Evolutionary conservation across 1,140 invertebrate genomes (phyloP).

Genomic region (Heterodera schachtii): DNA sequence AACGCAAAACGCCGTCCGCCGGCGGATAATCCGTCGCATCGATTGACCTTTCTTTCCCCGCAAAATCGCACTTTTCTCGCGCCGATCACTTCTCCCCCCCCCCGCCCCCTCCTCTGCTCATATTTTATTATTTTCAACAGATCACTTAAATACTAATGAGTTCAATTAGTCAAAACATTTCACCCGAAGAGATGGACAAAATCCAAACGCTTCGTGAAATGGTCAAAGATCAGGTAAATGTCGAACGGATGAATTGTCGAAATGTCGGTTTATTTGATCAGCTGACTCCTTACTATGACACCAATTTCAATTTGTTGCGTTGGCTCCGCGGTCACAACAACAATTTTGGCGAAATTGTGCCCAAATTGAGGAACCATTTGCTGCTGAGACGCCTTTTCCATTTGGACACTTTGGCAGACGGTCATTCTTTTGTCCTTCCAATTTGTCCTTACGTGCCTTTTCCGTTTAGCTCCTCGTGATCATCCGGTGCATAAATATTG

Average conservation of each 20-base stretch:
- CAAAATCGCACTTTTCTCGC: too few relatives aligned
- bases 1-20: too few relatives aligned
- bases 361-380: constrained; percentile 49
- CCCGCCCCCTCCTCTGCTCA: too few relatives aligned
- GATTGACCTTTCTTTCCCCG: too few relatives aligned
- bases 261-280: constrained; percentile 16
- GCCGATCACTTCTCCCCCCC: too few relatives aligned
- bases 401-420: constrained; percentile 23
- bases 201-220: constrained; percentile 21
- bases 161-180: not conserved
- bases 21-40: too few relatives aligned
- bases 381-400: constrained; percentile 19
- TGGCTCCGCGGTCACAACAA: constrained; percentile 64
- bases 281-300: constrained; percentile 64
- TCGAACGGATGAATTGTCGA: not conserved
- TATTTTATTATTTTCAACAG: not conserved
- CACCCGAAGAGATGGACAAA: constrained; percentile 10
- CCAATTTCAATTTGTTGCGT: constrained; percentile 64
- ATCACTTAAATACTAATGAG: not conserved
- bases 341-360: constrained; percentile 59
- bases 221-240: constrained; percentile 29
- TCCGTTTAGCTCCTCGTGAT: constrained; percentile 52
- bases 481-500: constrained; percentile 63
- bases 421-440: constrained; percentile 32
- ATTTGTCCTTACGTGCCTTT: constrained; percentile 51